phyloP scores from a whole-genome alignment of 2,888 invertebrate genomes.

The Ganaspis brasiliensis region DNA sequence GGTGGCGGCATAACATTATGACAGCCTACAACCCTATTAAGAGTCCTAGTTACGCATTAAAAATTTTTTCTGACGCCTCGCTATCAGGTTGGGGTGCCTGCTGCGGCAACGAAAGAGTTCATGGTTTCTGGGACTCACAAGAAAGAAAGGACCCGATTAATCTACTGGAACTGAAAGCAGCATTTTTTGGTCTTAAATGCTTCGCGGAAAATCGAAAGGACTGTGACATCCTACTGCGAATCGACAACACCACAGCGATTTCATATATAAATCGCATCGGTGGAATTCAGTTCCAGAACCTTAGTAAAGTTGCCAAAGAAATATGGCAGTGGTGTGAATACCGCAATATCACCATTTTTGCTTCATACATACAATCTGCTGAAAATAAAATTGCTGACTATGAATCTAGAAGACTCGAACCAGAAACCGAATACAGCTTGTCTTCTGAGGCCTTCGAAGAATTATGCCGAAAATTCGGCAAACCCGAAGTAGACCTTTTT shows the following conservation, averaged over 20 bases:
- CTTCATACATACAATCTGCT: not conserved
- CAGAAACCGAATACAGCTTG: conserved; percentile 15
- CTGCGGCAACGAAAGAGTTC: not conserved
- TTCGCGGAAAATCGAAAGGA: not conserved
- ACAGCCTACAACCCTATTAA: conserved; percentile 34
- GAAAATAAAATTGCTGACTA: not conserved
- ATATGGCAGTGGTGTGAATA: not conserved
- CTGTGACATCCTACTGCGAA: not conserved
- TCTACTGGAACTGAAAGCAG: conserved; percentile 9
- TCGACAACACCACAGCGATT: not conserved
- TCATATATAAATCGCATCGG: too few species aligned
- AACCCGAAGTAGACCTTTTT: conserved; percentile 27
- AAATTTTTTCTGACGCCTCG: conserved; percentile 54
- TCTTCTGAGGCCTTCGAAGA: not conserved
- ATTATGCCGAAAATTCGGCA: not conserved
- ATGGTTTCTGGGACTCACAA: conserved; percentile 2
- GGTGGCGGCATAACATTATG: conserved; percentile 48
- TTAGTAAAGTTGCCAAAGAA: too few species aligned
- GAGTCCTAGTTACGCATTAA: conserved; percentile 23
- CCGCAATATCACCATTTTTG: not conserved
- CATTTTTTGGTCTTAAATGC: conserved; percentile 38
- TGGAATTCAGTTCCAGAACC: not conserved
- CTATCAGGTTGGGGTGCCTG: conserved; percentile 24
- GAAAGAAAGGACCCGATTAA: conserved; percentile 21
- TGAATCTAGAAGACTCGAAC: conserved; percentile 7